Evolutionary conservation across 2,113 vertebrate species (phyloP), one percentile per base, ranked within the genome.

Genomic region (Trogon melanurus): DNA sequence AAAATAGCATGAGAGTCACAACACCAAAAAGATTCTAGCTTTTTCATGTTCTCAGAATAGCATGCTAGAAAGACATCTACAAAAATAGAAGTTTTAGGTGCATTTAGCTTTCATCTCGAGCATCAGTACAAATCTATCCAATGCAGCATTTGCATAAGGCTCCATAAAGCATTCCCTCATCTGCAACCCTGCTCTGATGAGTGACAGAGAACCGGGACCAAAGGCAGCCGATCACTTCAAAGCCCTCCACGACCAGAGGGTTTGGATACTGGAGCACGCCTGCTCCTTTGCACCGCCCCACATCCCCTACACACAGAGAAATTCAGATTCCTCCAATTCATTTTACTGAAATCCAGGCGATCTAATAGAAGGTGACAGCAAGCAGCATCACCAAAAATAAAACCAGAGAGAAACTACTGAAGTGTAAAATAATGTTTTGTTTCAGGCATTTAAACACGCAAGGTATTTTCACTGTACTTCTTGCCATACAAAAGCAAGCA

Each of bases 21-120:
- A 88, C 61, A 93, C 51, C 60, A 78, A 48, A 84, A 75, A 67
- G 64, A 93, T 66, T 75, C 47, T 56, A 44, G 26, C 34, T 90
- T 94, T 93, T 95, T 93, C 82, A 67, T 67, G 53, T 83, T 91
- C 95, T 80, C 69, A 91, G 85, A 96, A 93, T 91, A 96, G 91
- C 79, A 78, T 11, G 23, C 51, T 89, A 62, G 45, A 85, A 95
- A 86, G 78, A 85, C 0, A 0, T 64, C 34, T 90, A 90, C 60
- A 91, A 83, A 97, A 90, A 95, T 73, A 93, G 83, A 85, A 75
- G 44, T 51, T 94, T 91, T 88, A 81, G 86, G 86, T 96, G 83
- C 56, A 34, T 84, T 93, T 73, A 5, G 4, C 86, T 97, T 94
- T 93, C 83, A 95, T 95, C 83, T 93, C 0, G 0, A 86, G 88